Evolutionary conservation across 2,888 invertebrate genomes (phyloP), one percentile per base, ranked within the genome.

Genomic region (Drosophila niveifrons): DNA sequence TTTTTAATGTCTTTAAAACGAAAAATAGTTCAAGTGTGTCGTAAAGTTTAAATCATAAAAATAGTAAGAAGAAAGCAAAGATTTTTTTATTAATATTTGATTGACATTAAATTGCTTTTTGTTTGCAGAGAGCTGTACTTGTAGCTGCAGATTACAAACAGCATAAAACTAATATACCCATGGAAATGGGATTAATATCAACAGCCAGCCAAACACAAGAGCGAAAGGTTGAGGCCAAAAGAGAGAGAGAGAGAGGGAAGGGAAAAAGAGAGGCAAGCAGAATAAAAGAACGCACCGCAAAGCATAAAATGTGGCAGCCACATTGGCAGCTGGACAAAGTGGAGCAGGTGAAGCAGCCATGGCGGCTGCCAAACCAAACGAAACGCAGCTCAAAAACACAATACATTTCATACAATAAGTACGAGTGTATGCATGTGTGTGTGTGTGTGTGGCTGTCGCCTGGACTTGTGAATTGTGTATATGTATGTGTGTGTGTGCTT

Each of bases 321-420:
- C 47, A 39, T 17, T 57, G 46, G 66, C 52, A 63, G 55, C 36
- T 65, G 61, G 44, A 48, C 53, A 48, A 65, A 65, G 34, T 68
- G 51, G 17, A 65, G 50, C 61, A 61, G 57, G 48, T 57, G 50
- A 55, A 72, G 62, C 56, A 48, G 71, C 63, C 55, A 59, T 28
- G 13, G 43, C 51, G 59, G 56, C n/a, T 50, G 51, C 62, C 65
- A 66, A 78, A 67, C 67, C 58, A 50, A 63, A 62, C 44, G 62
- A 67, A 78, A 66, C 53, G 23, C 65, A 66, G 39, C 80, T 76
- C 67, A 58, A 68, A 72, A 80, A 66, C 59, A 80, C 77, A 77
- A 77, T 71, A 79, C 76, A 79, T 56, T 75, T 64, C 13, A 48
- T 50, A 79, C 72, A 75, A 77, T 61, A 58, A 50, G 43, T 43